phyloP scores from a whole-genome alignment of 23 tunicate species.

The Trididemnum miniatum region DNA sequence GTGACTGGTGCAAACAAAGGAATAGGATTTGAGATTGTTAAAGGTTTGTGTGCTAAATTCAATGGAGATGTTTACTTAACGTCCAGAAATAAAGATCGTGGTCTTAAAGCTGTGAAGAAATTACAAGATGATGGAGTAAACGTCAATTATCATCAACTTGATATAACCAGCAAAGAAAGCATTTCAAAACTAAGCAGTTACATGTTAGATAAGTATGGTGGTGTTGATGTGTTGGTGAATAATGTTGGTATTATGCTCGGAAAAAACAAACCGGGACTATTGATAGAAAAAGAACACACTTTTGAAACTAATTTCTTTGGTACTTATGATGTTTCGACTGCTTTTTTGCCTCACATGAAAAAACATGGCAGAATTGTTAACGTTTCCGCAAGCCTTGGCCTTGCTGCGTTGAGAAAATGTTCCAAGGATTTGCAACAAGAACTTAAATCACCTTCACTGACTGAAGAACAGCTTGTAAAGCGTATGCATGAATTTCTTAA shows the following conservation, averaged over 20 bases:
- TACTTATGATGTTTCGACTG: slow-evolving; percentile 17
- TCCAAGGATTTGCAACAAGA: slow-evolving; percentile 13
- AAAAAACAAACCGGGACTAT: slow-evolving; percentile 8
- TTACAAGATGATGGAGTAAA: slow-evolving; percentile 40
- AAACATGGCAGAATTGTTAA: slow-evolving; percentile 57
- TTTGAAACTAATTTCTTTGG: slow-evolving; percentile 58
- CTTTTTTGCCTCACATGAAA: slow-evolving; percentile 42
- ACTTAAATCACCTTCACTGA: slow-evolving; percentile 28
- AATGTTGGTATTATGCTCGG: slow-evolving; percentile 52
- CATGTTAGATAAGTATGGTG: slow-evolving; percentile 48
- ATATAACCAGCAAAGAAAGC: slow-evolving; percentile 39
- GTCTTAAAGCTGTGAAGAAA: slow-evolving; percentile 48
- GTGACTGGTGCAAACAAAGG: slow-evolving; percentile 83
- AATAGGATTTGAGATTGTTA: slow-evolving; percentile 71
- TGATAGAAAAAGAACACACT: slow-evolving; percentile 18
- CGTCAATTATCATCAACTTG: slow-evolving; percentile 71
- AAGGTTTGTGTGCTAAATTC: slow-evolving; percentile 55
- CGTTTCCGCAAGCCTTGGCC: neutral
- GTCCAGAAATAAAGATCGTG: slow-evolving; percentile 54
- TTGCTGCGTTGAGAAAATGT: slow-evolving; percentile 22
- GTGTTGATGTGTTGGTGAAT: slow-evolving; percentile 66
- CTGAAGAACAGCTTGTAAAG: slow-evolving; percentile 37
- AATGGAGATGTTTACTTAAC: slow-evolving; percentile 65
- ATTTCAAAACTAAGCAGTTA: slow-evolving; percentile 4
- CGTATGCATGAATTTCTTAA: slow-evolving; percentile 43